Conservation (phyloP, 2,797 vertebrate genomes). For the Acanthurus tractus region DNA sequence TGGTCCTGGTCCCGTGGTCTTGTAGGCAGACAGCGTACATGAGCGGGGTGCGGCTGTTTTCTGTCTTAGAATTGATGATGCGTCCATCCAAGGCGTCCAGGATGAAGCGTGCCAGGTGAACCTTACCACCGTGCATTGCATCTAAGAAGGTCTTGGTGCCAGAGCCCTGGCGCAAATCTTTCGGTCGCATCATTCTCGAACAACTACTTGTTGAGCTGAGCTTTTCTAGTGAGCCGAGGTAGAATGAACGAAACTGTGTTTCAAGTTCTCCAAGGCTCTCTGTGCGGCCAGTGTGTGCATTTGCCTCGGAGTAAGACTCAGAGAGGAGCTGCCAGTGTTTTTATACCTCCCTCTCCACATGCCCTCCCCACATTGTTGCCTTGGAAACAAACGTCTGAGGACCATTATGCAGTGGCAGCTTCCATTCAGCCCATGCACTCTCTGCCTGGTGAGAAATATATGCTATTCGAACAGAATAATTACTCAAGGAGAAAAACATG, state of each 20-base stretch:
- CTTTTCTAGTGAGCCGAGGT: conserved; percentile 25
- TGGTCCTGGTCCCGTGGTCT: conserved; percentile 84
- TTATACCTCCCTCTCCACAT: conserved; percentile 87
- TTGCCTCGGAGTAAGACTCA: conserved; percentile 81
- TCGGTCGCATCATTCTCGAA: conserved; percentile 89
- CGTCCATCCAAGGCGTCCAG: conserved; percentile 92
- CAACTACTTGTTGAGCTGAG: conserved; percentile 44
- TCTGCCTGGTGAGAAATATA: conserved; percentile 83
- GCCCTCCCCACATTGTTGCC: conserved; percentile 88
- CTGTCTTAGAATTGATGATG: conserved; percentile 91
- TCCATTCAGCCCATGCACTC: conserved; percentile 86
- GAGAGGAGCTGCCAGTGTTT: conserved; percentile 81
- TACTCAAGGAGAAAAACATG: conserved; percentile 79
- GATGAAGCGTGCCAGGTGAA: conserved; percentile 93
- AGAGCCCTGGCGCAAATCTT: conserved; percentile 92
- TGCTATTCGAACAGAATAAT: conserved; percentile 84
- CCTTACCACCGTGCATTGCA: conserved; percentile 92
- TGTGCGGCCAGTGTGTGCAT: conserved; percentile 66
- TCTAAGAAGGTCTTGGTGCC: conserved; percentile 93
- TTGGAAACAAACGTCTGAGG: conserved; percentile 88
- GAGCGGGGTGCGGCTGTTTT: conserved; percentile 91
- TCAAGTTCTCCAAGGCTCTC: conserved; percentile 60
- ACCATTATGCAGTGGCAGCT: conserved; percentile 84
- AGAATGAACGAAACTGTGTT: conserved; percentile 46
- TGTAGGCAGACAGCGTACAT: conserved; percentile 90